Conservation (phyloP, 2,888 invertebrate species). For the Heliconius cydno region DNA sequence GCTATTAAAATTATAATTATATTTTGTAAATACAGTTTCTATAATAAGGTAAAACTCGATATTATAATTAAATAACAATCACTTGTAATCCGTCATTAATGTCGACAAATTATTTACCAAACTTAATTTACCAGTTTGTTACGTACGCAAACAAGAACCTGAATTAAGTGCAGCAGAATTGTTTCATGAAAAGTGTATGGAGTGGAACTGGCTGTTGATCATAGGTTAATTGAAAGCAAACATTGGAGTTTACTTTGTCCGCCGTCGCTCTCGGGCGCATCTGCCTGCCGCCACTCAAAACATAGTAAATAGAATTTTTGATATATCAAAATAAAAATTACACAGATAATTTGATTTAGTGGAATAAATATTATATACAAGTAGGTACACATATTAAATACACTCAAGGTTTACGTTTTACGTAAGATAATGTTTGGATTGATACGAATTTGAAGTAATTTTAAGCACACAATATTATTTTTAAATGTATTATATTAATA, state of each 20-base stretch:
- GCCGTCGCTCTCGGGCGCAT: conserved; percentile 52
- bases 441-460: too few species aligned
- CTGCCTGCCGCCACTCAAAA: conserved; percentile 28
- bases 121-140: conserved; percentile 45
- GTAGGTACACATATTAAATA: too few species aligned
- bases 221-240: conserved; percentile 81
- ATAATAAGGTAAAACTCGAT: background rate
- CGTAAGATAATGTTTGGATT: background rate
- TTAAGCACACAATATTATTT: too few species aligned
- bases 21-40: too few species aligned
- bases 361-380: background rate
- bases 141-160: conserved; percentile 56
- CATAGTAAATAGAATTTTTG: conserved; percentile 28
- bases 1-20: too few species aligned
- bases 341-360: background rate
- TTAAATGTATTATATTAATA: too few species aligned
- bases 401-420: too few species aligned
- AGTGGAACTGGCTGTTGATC: conserved; percentile 70
- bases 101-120: conserved; percentile 39
- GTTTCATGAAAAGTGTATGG: conserved; percentile 78
- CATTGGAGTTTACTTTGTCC: conserved; percentile 71
- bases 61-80: conserved; percentile 38
- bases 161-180: conserved; percentile 71
- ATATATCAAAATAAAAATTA: background rate
- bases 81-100: conserved; percentile 40